A percentile compares a stretch with the other conserved stretches of the same genome.
These are phyloP conservation scores for Alexandromys fortis DNA, from an alignment of 2,113 vertebrate genomes.

Conservation along the genomic window DNA sequence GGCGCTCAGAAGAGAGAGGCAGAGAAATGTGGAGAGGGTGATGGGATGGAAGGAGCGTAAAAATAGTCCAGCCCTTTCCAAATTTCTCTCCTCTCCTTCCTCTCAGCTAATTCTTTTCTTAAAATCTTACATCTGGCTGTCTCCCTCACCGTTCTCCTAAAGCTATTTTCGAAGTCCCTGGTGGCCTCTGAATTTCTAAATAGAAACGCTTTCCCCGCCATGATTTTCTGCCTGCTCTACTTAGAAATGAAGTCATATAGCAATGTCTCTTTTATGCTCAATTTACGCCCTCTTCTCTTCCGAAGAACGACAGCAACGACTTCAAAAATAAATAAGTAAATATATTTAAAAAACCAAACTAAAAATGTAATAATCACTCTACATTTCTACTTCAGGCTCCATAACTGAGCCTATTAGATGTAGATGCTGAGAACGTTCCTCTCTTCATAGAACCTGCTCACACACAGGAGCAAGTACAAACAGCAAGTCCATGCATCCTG, in stretches of 20 bases:
- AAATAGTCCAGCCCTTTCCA: not conserved
- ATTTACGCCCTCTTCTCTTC: not conserved
- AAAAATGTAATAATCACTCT: not conserved
- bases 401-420: not conserved
- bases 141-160: slow-evolving; percentile 39
- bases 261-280: not conserved
- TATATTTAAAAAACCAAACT: not conserved
- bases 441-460: not conserved
- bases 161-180: not conserved
- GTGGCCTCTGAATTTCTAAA: slow-evolving; percentile 5
- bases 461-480: not conserved
- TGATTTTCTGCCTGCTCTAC: slow-evolving; percentile 13
- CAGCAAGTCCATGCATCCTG: not conserved
- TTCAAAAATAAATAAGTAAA: not conserved
- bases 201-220: not conserved
- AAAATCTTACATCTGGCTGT: not conserved
- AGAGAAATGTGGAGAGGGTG: not conserved
- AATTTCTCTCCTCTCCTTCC: not conserved
- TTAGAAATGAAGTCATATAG: slow-evolving; percentile 2
- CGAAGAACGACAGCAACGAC: not conserved
- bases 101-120: not conserved
- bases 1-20: not conserved
- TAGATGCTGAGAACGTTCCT: not conserved
- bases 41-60: not conserved
- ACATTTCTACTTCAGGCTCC: not conserved